Evolutionary conservation across 23 tunicate genomes (phyloP), one percentile per base, ranked within the genome.

Genomic region (Clavelina lepadiformis): DNA sequence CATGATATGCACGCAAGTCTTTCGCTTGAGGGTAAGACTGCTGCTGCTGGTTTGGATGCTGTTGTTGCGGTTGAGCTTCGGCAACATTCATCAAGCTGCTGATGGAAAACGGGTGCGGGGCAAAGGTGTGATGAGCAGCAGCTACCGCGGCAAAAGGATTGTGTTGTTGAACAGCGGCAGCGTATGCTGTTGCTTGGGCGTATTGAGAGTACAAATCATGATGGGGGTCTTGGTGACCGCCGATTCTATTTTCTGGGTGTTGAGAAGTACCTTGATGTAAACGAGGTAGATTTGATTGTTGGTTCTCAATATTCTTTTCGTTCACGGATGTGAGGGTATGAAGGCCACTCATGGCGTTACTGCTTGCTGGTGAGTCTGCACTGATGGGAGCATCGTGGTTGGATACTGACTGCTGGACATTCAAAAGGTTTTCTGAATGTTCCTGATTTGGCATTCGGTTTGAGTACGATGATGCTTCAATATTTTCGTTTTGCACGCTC

Each of bases 31-130:
- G 33, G 34, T 78, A 78, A 21, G 21, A 26, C 37, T 78, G 84
- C 67, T 72, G 67, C 41, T 55, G 64, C 33, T 69, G 46, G 31
- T 31, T 29, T n/a, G 45, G 62, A 15, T 62, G 71, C 34, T 68
- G 73, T 13, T 78, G 82, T 19, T 73, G 82, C 2, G 63, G 78
- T 50, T 81, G 80, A 33, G 52, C 80, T 13, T 86, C 95, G 51
- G 86, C 75, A 19, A 63, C 95, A 65, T 80, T 79, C 87, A 88
- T 88, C 3, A 88, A 32, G 37, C 96, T 75, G 44, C 82, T 73
- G 15, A 88, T 88, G 7, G 96, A 88, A 68, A 88, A 88, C 5
- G 96, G 96, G 51, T 88, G 96, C 20, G 77, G 78, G 3, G 88
- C 82, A 73, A 86, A 86, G 7, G 95, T 74, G 58, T 76, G 78